Evolutionary conservation across 2,888 invertebrate species (phyloP).

Genomic region (Neoitamus cyanurus): DNA sequence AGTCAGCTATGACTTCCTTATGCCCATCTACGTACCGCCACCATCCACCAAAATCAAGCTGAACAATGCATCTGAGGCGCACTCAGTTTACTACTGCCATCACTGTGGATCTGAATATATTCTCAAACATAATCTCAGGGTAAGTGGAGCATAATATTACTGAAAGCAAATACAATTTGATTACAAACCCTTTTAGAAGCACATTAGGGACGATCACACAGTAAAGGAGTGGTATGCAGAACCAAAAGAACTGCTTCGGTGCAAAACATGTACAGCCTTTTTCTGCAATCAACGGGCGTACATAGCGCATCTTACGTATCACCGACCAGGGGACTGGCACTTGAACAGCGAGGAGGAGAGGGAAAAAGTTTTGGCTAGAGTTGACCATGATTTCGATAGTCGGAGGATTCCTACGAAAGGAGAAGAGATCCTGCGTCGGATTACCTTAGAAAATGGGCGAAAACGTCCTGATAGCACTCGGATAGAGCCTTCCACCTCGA

Average conservation of each 20-base stretch:
- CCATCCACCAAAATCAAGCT: slow-evolving; percentile 69
- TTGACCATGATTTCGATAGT: slow-evolving; percentile 70
- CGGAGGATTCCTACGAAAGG: slow-evolving; percentile 61
- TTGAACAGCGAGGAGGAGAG: slow-evolving; percentile 70
- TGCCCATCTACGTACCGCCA: slow-evolving; percentile 68
- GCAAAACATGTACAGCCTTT: slow-evolving; percentile 74
- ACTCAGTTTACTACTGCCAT: slow-evolving; percentile 69
- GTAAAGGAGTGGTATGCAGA: slow-evolving; percentile 68
- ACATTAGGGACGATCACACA: slow-evolving; percentile 69
- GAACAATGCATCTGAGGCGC: slow-evolving; percentile 67
- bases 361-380: slow-evolving; percentile 66
- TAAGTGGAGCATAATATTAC: slow-evolving; percentile 59
- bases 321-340: slow-evolving; percentile 72
- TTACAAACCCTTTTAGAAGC: slow-evolving; percentile 63
- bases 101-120: slow-evolving; percentile 76
- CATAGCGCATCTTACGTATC: slow-evolving; percentile 73
- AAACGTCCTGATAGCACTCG: background rate
- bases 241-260: slow-evolving; percentile 70
- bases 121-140: slow-evolving; percentile 74
- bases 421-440: slow-evolving; percentile 1
- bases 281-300: slow-evolving; percentile 75
- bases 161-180: background rate
- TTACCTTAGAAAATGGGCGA: background rate
- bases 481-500: background rate
- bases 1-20: slow-evolving; percentile 59